A percentile compares a stretch with the other conserved stretches of the same genome.
Conservation (phyloP, 2,113 vertebrate species). For the Craseonycteris thonglongyai region DNA sequence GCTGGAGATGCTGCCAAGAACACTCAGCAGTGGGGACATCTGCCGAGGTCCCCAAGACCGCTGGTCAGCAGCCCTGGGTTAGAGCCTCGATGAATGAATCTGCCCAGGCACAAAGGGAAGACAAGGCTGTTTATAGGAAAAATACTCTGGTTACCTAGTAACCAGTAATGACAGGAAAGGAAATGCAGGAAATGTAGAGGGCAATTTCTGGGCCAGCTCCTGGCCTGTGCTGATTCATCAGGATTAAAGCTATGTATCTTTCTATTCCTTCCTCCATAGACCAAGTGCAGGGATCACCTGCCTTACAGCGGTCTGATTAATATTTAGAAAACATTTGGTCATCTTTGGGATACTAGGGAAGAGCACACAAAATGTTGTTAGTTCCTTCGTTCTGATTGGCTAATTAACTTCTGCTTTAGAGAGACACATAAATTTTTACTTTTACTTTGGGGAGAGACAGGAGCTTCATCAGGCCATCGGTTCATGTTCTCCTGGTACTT, state of each 20-base stretch:
- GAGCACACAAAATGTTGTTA: rapidly evolving
- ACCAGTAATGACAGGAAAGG: constrained; percentile 75
- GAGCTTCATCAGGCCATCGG: not conserved
- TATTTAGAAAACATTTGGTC: not conserved
- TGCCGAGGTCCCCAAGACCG: not conserved
- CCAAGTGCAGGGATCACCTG: constrained; percentile 3
- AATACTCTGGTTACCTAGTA: constrained; percentile 76
- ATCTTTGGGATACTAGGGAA: not conserved
- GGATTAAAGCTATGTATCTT: constrained; percentile 60
- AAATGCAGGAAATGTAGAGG: constrained; percentile 54
- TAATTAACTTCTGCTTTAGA: not conserved
- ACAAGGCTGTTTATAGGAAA: constrained; percentile 77
- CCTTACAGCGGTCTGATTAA: not conserved
- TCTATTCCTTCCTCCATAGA: constrained; percentile 46
- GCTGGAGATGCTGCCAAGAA: not conserved
- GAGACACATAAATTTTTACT: not conserved
- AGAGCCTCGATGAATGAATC: constrained; percentile 50
- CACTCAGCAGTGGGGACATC: not conserved
- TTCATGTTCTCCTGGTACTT: not conserved
- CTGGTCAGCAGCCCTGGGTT: constrained; percentile 25
- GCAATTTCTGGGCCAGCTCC: constrained; percentile 72
- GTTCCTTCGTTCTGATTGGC: not conserved
- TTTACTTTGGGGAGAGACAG: not conserved
- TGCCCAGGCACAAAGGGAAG: constrained; percentile 59
- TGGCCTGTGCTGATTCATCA: constrained; percentile 62